Evolutionary conservation across 2,797 vertebrate species (phyloP).

Genomic region (Silurus aristotelis): DNA sequence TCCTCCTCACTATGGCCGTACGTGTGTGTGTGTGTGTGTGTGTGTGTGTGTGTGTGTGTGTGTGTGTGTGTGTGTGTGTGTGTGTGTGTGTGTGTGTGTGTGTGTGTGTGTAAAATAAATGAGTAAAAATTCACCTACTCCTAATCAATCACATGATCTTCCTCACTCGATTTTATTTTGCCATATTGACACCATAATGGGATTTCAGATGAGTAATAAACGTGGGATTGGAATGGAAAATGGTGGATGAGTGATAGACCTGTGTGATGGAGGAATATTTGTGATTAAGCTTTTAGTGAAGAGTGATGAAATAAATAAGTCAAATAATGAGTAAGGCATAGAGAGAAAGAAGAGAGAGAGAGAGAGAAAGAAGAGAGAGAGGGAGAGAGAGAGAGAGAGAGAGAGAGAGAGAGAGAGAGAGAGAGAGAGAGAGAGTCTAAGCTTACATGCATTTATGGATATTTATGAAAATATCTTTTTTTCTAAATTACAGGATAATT

Average conservation of each 20-base stretch:
- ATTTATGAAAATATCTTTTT: no score
- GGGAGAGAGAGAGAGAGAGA: neutral
- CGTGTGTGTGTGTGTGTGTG: no score
- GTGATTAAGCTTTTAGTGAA: neutral
- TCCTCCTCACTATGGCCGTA: neutral
- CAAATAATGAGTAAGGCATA: neutral
- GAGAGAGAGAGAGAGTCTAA: neutral
- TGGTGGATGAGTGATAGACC: neutral
- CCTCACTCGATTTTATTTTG: neutral
- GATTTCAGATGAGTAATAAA: slow-evolving; percentile 29
- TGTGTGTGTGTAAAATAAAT: neutral
- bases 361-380: neutral
- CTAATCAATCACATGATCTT: slow-evolving; percentile 11
- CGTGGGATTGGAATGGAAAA: slow-evolving; percentile 3
- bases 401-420: neutral
- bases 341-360: neutral
- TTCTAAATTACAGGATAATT: slow-evolving; percentile 83
- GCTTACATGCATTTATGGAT: no score
- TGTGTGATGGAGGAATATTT: neutral
- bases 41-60: no score
- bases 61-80: no score
- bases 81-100: neutral
- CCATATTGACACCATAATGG: slow-evolving; percentile 16
- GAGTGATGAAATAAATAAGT: neutral
- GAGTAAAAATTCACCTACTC: neutral